Conservation (phyloP, 2,113 vertebrate genomes). For the Dendrocopos noguchii region DNA sequence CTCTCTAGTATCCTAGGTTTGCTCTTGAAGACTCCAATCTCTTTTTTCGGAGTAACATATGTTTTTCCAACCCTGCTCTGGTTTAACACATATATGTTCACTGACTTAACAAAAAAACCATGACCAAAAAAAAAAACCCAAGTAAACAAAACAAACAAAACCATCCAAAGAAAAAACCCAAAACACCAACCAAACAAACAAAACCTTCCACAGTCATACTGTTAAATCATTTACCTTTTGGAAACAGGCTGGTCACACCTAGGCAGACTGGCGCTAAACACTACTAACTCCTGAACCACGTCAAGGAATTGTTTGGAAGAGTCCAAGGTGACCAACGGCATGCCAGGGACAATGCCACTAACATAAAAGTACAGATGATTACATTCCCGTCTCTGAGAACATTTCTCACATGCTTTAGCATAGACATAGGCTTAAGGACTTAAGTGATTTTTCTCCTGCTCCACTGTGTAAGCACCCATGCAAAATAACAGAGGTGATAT, state of each 20-base stretch:
- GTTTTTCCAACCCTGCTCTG: neutral
- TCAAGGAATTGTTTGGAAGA: neutral
- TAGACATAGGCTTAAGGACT: neutral
- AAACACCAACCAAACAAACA: too few species aligned
- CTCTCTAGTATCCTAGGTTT: neutral
- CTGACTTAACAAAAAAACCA: neutral
- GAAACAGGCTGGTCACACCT: neutral
- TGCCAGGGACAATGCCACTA: neutral
- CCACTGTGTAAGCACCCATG: neutral
- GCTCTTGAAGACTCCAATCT: neutral
- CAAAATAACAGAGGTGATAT: neutral
- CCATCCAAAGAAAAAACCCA: too few species aligned
- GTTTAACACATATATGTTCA: neutral
- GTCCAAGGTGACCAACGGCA: neutral
- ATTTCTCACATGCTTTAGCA: neutral
- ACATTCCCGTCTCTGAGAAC: neutral
- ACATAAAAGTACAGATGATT: neutral
- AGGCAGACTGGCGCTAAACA: neutral
- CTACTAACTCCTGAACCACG: neutral
- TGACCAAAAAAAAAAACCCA: too few species aligned
- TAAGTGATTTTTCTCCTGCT: neutral
- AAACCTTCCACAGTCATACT: neutral
- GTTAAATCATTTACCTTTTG: neutral
- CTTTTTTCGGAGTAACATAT: neutral
- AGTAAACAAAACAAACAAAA: too few species aligned